Base-by-base conservation (phyloP, 2,888 invertebrate species). In the Plebejus melissa region DNA sequence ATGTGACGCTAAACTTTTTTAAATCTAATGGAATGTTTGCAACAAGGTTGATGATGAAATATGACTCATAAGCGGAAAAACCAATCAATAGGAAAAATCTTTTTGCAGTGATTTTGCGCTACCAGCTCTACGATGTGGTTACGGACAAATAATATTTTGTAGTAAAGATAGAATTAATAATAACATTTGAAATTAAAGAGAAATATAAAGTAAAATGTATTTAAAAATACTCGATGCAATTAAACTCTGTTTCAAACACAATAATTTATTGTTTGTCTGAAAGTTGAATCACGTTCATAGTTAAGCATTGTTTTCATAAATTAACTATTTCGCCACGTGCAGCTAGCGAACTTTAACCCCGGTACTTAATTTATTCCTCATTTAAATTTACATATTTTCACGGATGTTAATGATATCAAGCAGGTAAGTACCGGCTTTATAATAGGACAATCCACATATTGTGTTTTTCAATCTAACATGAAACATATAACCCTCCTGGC, bases 271-370 rank as follows among this genome's bases (percentile, higher is more conserved):
- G 22, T 22, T 22, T 65, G 32, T 32, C 13, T 65, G 13, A 13
- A 65, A 65, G 28, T 9, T 32, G 13, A 32, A 32, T 32, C 32
- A 65, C 32, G 36, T 65, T 65, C 32, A 32, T 13, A 32, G 32
- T 22, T 22, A 11, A 32, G 65, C 13, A 13, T 11, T 65, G 65
- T 65, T 65, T 65, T 65, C 36, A 65, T 65, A 16, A 36, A 65
- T 65, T 13, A 65, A 65, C 65, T 65, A 65, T 32, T 65, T 32
- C 65, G 65, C 65, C 65, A 65, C 65, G 65, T 65, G 65, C 65
- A 36, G 13, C 32, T 65, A 65, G 13, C 13, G 65, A 65, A 65
- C 65, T 65, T 36, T 65, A 65, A 36, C 65, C 32, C 65, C 65
- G 22, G 65, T 9, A 65, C 65, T 36, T 36, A 65, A 65, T 65